These are phyloP conservation scores for Ochotona princeps DNA, from an alignment of 2,113 vertebrate species.

Conservation along the genomic window DNA sequence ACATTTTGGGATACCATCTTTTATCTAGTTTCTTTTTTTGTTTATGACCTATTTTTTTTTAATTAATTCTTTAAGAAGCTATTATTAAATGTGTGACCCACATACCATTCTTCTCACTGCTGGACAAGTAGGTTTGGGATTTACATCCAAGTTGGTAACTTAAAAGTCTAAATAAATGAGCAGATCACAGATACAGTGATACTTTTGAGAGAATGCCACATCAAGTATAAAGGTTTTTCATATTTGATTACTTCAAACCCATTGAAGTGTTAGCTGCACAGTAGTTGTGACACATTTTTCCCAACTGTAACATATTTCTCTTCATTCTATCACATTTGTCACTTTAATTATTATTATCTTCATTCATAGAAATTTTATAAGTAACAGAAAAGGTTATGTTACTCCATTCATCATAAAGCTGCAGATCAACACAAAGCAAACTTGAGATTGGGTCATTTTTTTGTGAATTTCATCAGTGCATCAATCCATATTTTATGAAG, in stretches of 20 bases:
- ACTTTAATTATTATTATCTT: constrained; percentile 42
- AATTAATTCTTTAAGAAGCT: background rate
- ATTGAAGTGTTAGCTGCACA: background rate
- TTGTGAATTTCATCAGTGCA: background rate
- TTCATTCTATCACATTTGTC: background rate
- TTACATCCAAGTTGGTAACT: background rate
- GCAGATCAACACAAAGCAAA: constrained; percentile 1
- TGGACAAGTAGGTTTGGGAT: background rate
- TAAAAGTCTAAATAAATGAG: background rate
- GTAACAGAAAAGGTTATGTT: background rate
- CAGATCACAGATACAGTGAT: background rate
- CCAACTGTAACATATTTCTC: background rate
- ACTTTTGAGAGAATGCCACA: background rate
- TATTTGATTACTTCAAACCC: constrained; percentile 33
- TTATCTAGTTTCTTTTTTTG: background rate
- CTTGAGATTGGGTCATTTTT: background rate
- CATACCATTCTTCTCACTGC: background rate
- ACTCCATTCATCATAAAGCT: background rate
- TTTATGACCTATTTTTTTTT: rapidly evolving
- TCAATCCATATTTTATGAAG: background rate
- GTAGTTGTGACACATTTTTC: background rate
- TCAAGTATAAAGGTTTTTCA: background rate
- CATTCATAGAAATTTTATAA: background rate
- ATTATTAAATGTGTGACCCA: background rate
- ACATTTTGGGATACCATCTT: background rate